These are phyloP conservation scores for Drosophila seguyi DNA, from an alignment of 1,140 invertebrate species.

Conservation along the genomic window DNA sequence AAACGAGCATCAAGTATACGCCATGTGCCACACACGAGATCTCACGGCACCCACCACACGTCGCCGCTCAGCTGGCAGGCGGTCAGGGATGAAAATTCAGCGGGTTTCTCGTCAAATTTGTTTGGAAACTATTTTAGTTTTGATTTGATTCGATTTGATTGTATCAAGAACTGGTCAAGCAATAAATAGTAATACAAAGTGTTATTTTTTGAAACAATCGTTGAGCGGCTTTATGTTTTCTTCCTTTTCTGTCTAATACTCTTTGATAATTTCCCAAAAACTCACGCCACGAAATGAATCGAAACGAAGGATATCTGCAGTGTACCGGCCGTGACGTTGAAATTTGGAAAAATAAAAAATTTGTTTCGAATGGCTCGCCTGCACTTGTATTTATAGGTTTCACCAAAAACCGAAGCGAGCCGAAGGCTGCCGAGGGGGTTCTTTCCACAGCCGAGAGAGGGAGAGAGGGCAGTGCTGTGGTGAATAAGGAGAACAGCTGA, in stretches of 20 bases:
- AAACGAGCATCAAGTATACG: constrained; percentile 14
- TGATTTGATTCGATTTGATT: background rate
- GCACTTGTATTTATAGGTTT: constrained; percentile 14
- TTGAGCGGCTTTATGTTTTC: background rate
- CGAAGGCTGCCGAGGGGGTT: background rate
- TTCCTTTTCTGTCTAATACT: background rate
- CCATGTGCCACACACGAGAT: constrained; percentile 32
- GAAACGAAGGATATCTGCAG: background rate
- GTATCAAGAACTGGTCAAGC: background rate
- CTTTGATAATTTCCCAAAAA: background rate
- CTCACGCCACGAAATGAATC: background rate
- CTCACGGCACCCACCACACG: constrained; percentile 54
- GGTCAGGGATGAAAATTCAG: background rate
- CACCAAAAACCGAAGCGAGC: background rate
- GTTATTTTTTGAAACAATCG: background rate
- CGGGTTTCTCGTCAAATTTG: background rate
- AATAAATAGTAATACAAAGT: background rate
- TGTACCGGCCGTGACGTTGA: constrained; percentile 4
- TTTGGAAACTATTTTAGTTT: background rate
- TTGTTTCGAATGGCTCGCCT: background rate
- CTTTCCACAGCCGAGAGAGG: background rate
- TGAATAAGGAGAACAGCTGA: constrained; percentile 30
- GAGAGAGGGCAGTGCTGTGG: constrained; percentile 5
- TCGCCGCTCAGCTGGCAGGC: constrained; percentile 71
- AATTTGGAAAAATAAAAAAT: constrained; percentile 3